Base-by-base conservation (phyloP, 2,113 vertebrate genomes). In the Cavia porcellus region DNA sequence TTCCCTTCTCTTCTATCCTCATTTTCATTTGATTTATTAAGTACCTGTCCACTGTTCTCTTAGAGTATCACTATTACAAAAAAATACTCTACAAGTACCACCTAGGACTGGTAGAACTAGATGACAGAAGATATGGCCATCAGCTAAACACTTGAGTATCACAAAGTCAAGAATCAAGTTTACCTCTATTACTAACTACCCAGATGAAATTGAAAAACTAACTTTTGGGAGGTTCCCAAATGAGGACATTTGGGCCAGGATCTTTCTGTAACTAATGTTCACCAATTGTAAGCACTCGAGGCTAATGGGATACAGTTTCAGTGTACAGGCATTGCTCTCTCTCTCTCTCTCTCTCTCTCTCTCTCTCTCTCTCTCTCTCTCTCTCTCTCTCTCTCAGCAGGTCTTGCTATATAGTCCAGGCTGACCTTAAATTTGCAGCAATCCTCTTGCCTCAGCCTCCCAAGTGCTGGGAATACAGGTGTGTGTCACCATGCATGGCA, bases 141-240 rank as follows among this genome's bases (percentile, higher is more conserved):
- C 90, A 86, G 77, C 13, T 82, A 72, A 86, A 96, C 38, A 57
- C 45, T 25, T 47, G 38, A 93, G 38, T 64, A 45, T 62, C 32
- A 85, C 24, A 92, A 89, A 77, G 62, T 87, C 38, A 70, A 95
- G 86, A 95, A 83, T 90, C 45, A 19, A 87, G 52, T 70, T 68
- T 94, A 61, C 61, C 38, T 93, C 62, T 83, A 50, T 7, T 28
- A 35, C 32, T 92, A 74, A 35, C 25, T 90, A 80, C 3, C 4
- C 38, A 85, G 70, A 90, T 87, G 22, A 92, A 15, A 50, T 11
- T 96, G 28, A 45, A 89, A 92, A 85, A 52, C 20, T 35, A 86
- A 85, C 24, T 86, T 68, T 35, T 0, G 20, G 24, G 6, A 14
- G 2, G 4, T 64, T 30, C 61, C 55, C 50, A 93, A 87, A 93